Evolutionary conservation across 2,888 invertebrate species (phyloP).

Genomic region (Zaprionus bogoriensis): DNA sequence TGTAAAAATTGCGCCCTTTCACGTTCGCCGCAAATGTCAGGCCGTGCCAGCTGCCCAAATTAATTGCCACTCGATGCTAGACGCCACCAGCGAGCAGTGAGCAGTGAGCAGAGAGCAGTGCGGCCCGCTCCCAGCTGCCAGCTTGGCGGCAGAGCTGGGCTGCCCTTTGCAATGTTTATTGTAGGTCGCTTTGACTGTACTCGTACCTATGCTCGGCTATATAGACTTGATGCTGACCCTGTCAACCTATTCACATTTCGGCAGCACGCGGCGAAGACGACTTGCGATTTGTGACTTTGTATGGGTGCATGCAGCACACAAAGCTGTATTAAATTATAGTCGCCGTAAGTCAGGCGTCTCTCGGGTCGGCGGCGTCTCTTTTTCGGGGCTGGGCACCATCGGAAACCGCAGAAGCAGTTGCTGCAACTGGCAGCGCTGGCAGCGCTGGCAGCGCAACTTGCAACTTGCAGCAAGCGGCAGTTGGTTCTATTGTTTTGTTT

Average conservation of each 20-base stretch:
- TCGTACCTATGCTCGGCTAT: too few species aligned
- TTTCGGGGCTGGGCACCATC: slow-evolving; percentile 34
- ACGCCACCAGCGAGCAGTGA: slow-evolving; percentile 1
- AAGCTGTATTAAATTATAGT: slow-evolving; percentile 65
- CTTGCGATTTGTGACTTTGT: too few species aligned
- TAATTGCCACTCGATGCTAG: slow-evolving; percentile 58
- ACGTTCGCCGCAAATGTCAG: slow-evolving; percentile 67
- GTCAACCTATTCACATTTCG: slow-evolving; percentile 70
- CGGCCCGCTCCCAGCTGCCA: background rate
- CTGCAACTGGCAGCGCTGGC: slow-evolving; percentile 6
- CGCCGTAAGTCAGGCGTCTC: slow-evolving; percentile 9
- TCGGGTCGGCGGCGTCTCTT: slow-evolving; percentile 15
- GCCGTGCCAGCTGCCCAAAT: slow-evolving; percentile 55
- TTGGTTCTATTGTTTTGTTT: slow-evolving; percentile 54
- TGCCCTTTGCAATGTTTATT: background rate
- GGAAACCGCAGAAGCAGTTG: slow-evolving; percentile 46
- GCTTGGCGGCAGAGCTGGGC: background rate
- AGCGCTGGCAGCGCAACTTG: too few species aligned
- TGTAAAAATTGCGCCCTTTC: slow-evolving; percentile 67
- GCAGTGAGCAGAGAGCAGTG: too few species aligned
- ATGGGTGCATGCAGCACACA: slow-evolving; percentile 54
- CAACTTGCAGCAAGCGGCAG: slow-evolving; percentile 21
- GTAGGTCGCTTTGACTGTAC: too few species aligned
- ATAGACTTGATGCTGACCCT: slow-evolving; percentile 54
- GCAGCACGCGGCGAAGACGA: slow-evolving; percentile 33